Base-by-base conservation (phyloP, 2,113 vertebrate species). In the Pseudorectes ferrugineus region DNA sequence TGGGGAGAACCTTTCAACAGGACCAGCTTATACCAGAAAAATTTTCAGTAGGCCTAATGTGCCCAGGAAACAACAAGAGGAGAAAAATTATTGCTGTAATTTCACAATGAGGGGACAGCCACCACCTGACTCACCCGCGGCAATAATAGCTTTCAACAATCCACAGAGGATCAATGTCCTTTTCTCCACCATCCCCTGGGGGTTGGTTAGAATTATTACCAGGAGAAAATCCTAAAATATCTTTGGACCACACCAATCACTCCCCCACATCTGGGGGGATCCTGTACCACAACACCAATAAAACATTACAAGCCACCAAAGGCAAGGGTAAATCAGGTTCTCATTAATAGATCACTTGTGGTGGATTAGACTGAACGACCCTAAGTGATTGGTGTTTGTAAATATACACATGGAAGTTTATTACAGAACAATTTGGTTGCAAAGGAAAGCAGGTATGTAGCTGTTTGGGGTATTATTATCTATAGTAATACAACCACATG, bases 291-390 rank as follows among this genome's bases (percentile, higher is more conserved):
- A 52, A 14, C 2, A 13, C 11, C 9, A 18, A 45, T 31, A 62
- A 54, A 62, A 52, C 7, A 17, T 36, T 45, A 52, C 21, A 36
- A 84, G 58, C 18, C 58, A 46, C 18, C 4, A 18, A 65, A 73
- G 23, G 11, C 0, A 0, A 28, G 20, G 43, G 43, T 45, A 45
- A 45, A 20, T 45, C 43, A 45, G 43, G 43, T 45, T 5, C 19
- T 21, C 21, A 19, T 45, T 45, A 20, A 45, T 45, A 45, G 19
- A 45, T 45, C 9, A 8, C 43, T 45, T 45, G 43, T 10, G 43
- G 43, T 45, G 43, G 43, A 21, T 45, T 21, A 45, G 43, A 21
- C 19, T 45, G 43, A 45, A 45, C 10, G 10, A 21, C 43, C 9
- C 43, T 45, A 45, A 45, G 10, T 45, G 43, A 20, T 19, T 45